Percentiles rank a stretch among this genome's conserved stretches.
phyloP scores from a whole-genome alignment of 1,140 invertebrate genomes.

The Tribolium castaneum region DNA sequence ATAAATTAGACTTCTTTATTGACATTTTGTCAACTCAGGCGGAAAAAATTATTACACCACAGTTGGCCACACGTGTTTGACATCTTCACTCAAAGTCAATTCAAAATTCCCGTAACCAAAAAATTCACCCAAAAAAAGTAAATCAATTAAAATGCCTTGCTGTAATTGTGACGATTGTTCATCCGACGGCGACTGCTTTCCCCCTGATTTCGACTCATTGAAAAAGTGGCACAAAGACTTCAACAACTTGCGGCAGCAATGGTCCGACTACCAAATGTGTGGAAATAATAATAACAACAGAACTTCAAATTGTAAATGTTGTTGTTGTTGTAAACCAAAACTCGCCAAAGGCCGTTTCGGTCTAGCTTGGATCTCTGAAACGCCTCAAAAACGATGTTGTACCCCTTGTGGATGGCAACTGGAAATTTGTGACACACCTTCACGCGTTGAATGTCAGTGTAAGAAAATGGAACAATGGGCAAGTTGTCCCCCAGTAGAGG shows the following conservation, averaged over 20 bases:
- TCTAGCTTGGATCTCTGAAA: conserved; percentile 52
- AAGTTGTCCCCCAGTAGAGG: conserved; percentile 26
- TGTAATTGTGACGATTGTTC: conserved; percentile 1
- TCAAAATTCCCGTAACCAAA: conserved; percentile 22
- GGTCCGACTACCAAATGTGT: conserved; percentile 17
- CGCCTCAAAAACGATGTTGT: conserved; percentile 38
- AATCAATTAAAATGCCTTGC: background rate
- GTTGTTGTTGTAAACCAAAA: conserved; percentile 1
- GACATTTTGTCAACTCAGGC: too few species aligned
- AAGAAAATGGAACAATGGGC: conserved; percentile 52
- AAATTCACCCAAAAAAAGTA: background rate
- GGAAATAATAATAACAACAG: background rate
- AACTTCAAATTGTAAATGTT: background rate
- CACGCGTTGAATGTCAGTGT: conserved; percentile 49
- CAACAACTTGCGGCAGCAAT: conserved; percentile 34
- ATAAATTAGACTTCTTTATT: too few species aligned
- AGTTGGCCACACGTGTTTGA: conserved; percentile 1
- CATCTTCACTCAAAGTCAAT: background rate
- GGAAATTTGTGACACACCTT: conserved; percentile 55
- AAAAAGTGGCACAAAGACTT: conserved; percentile 42
- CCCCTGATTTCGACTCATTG: background rate
- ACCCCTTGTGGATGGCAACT: conserved; percentile 53
- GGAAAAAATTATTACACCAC: too few species aligned
- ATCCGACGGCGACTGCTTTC: background rate
- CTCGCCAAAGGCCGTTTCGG: conserved; percentile 51